phyloP scores from a whole-genome alignment of 2,797 vertebrate genomes.

The Argentina silus region DNA sequence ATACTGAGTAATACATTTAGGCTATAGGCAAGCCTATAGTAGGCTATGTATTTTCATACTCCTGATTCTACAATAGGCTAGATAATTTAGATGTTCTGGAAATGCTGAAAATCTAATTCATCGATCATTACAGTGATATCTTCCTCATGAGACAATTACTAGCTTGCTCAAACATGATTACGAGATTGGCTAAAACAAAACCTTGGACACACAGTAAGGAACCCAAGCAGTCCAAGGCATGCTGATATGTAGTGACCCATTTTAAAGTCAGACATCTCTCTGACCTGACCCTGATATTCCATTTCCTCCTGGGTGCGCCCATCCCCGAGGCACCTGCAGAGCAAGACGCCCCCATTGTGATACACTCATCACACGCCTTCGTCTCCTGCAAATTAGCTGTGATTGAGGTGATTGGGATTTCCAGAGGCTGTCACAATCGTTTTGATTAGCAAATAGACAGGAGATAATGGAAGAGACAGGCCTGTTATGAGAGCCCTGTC shows the following conservation, averaged over 20 bases:
- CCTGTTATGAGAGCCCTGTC: conserved; percentile 79
- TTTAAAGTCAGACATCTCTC: conserved; percentile 53
- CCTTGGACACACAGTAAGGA: no score
- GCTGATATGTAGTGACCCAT: conserved; percentile 36
- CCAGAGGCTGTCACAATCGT: conserved; percentile 79
- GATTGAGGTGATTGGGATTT: conserved; percentile 80
- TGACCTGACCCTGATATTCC: conserved; percentile 55
- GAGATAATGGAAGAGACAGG: conserved; percentile 78
- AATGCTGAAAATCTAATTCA: conserved; percentile 6
- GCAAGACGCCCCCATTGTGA: conserved; percentile 41
- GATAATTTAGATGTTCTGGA: conserved; percentile 13
- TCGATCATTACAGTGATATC: neutral
- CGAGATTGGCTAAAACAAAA: neutral
- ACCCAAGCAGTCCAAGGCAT: conserved; percentile 15
- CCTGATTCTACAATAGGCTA: neutral
- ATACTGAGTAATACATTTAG: conserved; percentile 14
- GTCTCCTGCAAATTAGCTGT: conserved; percentile 73
- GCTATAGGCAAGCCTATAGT: neutral
- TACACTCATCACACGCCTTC: conserved; percentile 73
- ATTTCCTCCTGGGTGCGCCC: conserved; percentile 46
- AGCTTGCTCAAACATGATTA: neutral
- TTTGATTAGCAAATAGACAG: conserved; percentile 78
- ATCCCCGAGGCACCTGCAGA: conserved; percentile 39
- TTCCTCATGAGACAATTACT: neutral
- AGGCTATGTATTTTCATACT: conserved; percentile 3